Conservation (phyloP, 2,888 invertebrate species). For the Meiosimyza decipiens region DNA sequence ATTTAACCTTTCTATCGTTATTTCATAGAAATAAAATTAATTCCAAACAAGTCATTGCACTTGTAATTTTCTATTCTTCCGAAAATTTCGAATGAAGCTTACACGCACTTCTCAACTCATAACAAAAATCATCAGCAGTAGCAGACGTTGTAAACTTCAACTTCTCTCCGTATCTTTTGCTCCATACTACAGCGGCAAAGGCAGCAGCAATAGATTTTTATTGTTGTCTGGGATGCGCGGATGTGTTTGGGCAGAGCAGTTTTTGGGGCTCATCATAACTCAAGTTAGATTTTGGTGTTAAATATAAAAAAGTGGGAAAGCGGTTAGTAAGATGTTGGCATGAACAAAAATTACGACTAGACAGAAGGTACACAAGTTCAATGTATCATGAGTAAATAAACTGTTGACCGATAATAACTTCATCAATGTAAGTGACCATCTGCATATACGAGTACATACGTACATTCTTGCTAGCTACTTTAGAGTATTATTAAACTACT, state of each 20-base stretch:
- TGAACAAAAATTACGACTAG: background rate
- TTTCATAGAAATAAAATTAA: conserved; percentile 8
- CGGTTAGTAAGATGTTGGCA: conserved; percentile 8
- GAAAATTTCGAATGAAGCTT: conserved; percentile 11
- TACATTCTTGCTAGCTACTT: too few relatives aligned
- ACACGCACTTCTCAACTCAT: conserved; percentile 11
- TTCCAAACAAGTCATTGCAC: conserved; percentile 24
- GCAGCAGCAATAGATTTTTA: conserved; percentile 12
- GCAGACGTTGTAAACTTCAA: background rate
- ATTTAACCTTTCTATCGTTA: conserved; percentile 15
- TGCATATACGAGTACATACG: too few relatives aligned
- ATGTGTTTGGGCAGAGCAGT: background rate
- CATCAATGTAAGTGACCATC: too few relatives aligned
- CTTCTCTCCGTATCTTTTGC: too few relatives aligned
- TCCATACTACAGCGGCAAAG: background rate
- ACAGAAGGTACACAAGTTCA: background rate
- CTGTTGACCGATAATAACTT: background rate
- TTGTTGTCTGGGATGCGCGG: conserved; percentile 11
- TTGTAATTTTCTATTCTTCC: conserved; percentile 1
- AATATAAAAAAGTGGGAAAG: background rate
- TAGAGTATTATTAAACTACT: too few relatives aligned
- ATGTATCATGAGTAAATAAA: background rate
- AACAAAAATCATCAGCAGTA: background rate
- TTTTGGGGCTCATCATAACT: background rate
- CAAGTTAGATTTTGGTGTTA: conserved; percentile 4